Evolutionary conservation across 2,797 vertebrate species (phyloP).

Genomic region (Triplophysa bombifrons): DNA sequence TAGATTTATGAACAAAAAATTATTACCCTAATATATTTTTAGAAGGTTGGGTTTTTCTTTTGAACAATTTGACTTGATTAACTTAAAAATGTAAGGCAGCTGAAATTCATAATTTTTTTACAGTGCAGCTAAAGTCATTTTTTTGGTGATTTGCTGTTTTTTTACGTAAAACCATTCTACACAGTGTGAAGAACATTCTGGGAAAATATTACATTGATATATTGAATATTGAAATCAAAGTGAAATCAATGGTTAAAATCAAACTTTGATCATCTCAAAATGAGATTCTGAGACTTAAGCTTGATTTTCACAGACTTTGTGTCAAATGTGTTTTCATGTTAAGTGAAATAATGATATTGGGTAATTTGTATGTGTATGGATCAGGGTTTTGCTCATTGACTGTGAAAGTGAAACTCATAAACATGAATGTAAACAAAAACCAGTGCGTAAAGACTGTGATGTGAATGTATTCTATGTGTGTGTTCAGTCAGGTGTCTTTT

Average conservation of each 20-base stretch:
- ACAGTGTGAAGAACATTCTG: too few relatives aligned
- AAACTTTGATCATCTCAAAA: too few relatives aligned
- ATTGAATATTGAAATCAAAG: neutral
- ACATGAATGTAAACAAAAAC: conserved; percentile 1
- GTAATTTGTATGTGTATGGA: neutral
- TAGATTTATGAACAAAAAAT: neutral
- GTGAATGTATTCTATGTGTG: conserved; percentile 30
- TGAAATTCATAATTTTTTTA: too few relatives aligned
- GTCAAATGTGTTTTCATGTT: neutral
- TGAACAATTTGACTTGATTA: neutral
- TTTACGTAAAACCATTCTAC: too few relatives aligned
- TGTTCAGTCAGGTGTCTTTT: neutral
- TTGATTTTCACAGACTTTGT: too few relatives aligned
- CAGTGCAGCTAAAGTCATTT: too few relatives aligned
- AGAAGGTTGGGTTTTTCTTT: neutral
- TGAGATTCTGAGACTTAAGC: too few relatives aligned
- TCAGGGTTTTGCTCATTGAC: neutral
- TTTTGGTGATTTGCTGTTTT: too few relatives aligned
- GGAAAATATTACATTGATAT: too few relatives aligned
- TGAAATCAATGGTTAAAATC: neutral
- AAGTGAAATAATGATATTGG: neutral
- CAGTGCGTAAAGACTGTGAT: neutral
- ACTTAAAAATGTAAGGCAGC: too few relatives aligned
- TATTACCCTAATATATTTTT: neutral
- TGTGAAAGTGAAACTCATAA: neutral